phyloP scores from a whole-genome alignment of 2,888 invertebrate genomes.

The Dolomedes plantarius region DNA sequence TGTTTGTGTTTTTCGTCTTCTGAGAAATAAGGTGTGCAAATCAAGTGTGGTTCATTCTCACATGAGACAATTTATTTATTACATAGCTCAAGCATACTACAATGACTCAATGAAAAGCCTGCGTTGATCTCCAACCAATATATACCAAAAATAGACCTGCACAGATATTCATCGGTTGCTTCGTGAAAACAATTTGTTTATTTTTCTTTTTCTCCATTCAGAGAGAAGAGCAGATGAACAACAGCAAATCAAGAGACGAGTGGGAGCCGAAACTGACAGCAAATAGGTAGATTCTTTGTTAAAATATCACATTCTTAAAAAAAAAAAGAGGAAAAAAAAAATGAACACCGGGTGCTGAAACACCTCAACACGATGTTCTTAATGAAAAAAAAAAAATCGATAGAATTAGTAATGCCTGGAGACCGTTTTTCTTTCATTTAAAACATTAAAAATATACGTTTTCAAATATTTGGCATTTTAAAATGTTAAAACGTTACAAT shows the following conservation, averaged over 20 bases:
- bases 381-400: no score
- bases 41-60: conserved; percentile 53
- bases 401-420: no score
- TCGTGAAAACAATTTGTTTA: background rate
- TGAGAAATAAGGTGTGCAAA: conserved; percentile 39
- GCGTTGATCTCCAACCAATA: conserved; percentile 44
- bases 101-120: conserved; percentile 56
- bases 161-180: conserved; percentile 34
- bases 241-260: background rate
- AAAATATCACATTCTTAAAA: no score
- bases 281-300: no score
- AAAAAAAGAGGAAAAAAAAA: no score
- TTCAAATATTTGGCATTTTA: no score
- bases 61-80: conserved; percentile 71
- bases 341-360: no score
- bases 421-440: no score
- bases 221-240: background rate
- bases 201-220: background rate
- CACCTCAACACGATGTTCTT: no score
- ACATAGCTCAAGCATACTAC: conserved; percentile 71
- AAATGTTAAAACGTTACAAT: no score
- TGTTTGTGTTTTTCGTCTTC: conserved; percentile 15
- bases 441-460: no score
- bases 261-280: background rate
- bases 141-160: conserved; percentile 67